phyloP scores from a whole-genome alignment of 2,113 vertebrate genomes.

The Ivindomyrus marchei region DNA sequence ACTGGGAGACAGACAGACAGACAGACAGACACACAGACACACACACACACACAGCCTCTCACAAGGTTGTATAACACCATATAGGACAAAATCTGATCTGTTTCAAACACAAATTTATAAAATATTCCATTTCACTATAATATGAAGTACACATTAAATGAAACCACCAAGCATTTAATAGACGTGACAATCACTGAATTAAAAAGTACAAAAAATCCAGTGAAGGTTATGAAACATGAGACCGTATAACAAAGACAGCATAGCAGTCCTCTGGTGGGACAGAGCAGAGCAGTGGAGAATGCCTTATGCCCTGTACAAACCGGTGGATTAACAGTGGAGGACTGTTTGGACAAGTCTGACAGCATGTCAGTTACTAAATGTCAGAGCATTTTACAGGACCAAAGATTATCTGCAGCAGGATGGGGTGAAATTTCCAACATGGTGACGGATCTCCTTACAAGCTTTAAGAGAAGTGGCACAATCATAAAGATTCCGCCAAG shows the following conservation, averaged over 20 bases:
- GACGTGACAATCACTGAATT: not conserved
- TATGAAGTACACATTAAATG: not conserved
- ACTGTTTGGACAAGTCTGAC: not conserved
- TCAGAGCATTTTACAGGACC: not conserved
- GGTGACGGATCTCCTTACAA: not conserved
- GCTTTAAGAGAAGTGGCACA: not conserved
- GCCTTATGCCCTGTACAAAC: not conserved
- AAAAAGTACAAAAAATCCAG: not conserved
- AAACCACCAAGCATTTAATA: not conserved
- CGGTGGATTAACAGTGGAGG: not conserved
- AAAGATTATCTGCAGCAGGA: not conserved
- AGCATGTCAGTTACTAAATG: not conserved
- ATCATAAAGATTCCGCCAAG: not conserved
- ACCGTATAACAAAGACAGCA: not conserved
- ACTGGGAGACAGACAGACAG: not conserved
- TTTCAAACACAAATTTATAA: not conserved
- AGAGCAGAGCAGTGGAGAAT: not conserved
- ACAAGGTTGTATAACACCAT: not conserved
- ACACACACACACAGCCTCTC: not conserved
- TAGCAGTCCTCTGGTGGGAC: not conserved
- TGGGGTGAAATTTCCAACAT: not conserved
- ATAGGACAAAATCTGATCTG: not conserved
- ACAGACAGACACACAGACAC: not conserved
- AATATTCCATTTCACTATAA: slow-evolving; percentile 2
- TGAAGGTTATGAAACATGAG: not conserved